Base-by-base conservation (phyloP, 2,797 vertebrate genomes). In the Diceros bicornis region DNA sequence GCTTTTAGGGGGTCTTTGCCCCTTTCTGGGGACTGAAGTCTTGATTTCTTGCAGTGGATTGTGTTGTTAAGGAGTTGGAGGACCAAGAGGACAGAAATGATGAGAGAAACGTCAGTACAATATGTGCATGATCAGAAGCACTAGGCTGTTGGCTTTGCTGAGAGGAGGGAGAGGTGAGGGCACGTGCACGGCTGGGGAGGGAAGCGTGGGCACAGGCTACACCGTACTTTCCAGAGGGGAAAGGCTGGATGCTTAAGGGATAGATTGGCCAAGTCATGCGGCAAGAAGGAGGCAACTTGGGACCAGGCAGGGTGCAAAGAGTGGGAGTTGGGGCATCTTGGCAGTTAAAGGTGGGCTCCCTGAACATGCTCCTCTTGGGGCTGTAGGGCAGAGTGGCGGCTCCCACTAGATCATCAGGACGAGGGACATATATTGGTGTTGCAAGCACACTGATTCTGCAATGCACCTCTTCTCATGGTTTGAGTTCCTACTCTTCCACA, bases 101-200 rank as follows among this genome's bases (percentile, higher is more conserved):
- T 23, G 20, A 23, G 77, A 91, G 50, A 89, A 78, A 10, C 0
- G 27, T 9, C 18, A 10, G 32, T 23, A 1, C 13, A 13, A 7
- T 11, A 4, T 6, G 21, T 59, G 4, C 13, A 32, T 32, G 32
- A 2, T 68, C 25, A 47, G 50, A 41, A 44, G 14, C 3, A 0
- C 25, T 41, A 47, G 20, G 32, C 41, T 17, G 27, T 4, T 75
- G 64, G 23, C 47, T 21, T 55, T 13, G 6, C 55, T 82, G 3
- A 59, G 32, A 20, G 9, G n/a, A 23, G 6, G 3, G 23, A 10
- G 44, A 18, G 14, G 6, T 21, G 37, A 27, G 41, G 18, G 32
- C 0, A 2, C 2, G 2, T 4, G 2, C 32, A 16, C 0, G 17
- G 37, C 47, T 3, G 1, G 44, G 47, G 18, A 52, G 50, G 11